Evolutionary conservation across 2,797 vertebrate species (phyloP).

Genomic region (Distichodus sexfasciatus): DNA sequence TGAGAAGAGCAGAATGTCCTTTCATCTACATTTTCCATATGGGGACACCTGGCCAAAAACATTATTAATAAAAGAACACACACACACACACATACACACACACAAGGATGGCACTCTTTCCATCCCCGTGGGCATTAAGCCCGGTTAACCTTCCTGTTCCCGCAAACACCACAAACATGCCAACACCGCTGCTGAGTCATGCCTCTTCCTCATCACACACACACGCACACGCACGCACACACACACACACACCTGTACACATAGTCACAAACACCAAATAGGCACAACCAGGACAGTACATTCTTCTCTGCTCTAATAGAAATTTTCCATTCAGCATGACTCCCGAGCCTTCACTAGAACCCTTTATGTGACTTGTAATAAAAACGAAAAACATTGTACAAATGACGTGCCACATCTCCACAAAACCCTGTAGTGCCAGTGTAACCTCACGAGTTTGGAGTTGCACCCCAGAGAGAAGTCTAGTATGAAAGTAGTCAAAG

Average conservation of each 20-base stretch:
- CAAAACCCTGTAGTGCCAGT: too few relatives aligned
- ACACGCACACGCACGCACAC: conserved; percentile 25
- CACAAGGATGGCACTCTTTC: conserved; percentile 32
- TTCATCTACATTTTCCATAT: too few relatives aligned
- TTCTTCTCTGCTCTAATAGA: too few relatives aligned
- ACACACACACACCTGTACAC: conserved; percentile 6
- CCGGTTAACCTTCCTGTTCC: conserved; percentile 49
- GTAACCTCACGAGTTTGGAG: too few relatives aligned
- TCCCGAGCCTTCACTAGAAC: too few relatives aligned
- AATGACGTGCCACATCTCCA: too few relatives aligned
- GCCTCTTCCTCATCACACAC: conserved; percentile 13
- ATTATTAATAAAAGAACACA: not conserved
- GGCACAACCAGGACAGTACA: not conserved
- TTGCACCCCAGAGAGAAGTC: too few relatives aligned
- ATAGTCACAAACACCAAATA: conserved; percentile 11
- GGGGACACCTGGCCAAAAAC: conserved; percentile 24
- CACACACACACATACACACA: conserved; percentile 22
- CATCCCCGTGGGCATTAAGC: conserved; percentile 37
- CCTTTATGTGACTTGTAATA: too few relatives aligned
- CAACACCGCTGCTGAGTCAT: conserved; percentile 40
- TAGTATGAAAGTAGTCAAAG: too few relatives aligned
- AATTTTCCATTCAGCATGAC: too few relatives aligned
- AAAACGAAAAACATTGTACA: too few relatives aligned
- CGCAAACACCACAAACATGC: conserved; percentile 42
- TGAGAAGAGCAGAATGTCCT: too few relatives aligned